phyloP scores from a whole-genome alignment of 2,113 vertebrate genomes.

The Ifrita kowaldi region DNA sequence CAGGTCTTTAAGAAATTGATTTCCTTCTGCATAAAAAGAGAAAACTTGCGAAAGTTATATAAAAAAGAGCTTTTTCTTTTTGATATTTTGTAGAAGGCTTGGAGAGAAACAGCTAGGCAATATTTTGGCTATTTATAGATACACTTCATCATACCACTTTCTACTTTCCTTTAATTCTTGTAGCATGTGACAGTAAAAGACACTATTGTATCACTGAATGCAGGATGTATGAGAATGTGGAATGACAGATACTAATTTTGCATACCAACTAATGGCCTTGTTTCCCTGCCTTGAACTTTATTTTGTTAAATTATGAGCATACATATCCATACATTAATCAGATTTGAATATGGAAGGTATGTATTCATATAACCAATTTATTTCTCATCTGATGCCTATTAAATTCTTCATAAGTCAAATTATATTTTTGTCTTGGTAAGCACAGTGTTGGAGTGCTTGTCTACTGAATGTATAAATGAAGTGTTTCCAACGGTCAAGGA shows the following conservation, averaged over 20 bases:
- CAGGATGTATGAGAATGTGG: background rate
- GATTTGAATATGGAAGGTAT: background rate
- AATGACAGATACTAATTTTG: background rate
- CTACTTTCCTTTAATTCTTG: background rate
- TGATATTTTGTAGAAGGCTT: background rate
- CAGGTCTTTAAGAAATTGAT: background rate
- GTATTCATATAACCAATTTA: background rate
- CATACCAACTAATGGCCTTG: background rate
- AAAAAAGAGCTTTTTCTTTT: background rate
- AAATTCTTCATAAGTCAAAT: background rate
- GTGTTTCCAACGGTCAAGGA: background rate
- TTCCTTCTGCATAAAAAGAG: background rate
- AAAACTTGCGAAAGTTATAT: background rate
- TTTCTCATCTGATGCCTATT: background rate
- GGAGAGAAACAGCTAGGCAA: background rate
- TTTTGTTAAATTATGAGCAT: background rate
- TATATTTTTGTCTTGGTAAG: background rate
- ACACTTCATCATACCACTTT: background rate
- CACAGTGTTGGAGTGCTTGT: background rate
- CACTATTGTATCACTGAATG: background rate
- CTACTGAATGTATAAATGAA: background rate
- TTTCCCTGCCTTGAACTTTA: background rate
- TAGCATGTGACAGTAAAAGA: background rate
- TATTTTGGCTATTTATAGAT: background rate
- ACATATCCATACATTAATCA: background rate